Conservation (phyloP, 2,888 invertebrate genomes). For the Platypus cylindrus region DNA sequence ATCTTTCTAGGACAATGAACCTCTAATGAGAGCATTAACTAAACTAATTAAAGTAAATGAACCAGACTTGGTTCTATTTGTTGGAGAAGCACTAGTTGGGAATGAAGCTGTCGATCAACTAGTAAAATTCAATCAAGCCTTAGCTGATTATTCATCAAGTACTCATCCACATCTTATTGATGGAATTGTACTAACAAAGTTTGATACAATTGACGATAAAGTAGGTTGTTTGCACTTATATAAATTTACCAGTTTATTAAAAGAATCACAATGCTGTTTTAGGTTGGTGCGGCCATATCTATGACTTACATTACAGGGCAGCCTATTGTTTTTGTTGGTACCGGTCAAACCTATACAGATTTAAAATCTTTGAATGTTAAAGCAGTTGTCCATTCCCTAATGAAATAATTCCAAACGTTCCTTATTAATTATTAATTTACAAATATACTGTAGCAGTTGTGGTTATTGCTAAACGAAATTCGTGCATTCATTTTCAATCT, state of each 20-base stretch:
- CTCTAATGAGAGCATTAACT: constrained; percentile 93
- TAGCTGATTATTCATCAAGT: constrained; percentile 76
- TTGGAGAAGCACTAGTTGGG: constrained; percentile 98
- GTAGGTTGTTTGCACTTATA: constrained; percentile 30
- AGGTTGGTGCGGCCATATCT: constrained; percentile 93
- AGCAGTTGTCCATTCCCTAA: constrained; percentile 89
- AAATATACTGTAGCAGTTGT: too few species aligned
- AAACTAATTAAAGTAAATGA: constrained; percentile 96
- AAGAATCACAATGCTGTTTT: constrained; percentile 13
- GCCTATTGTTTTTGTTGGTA: constrained; percentile 97
- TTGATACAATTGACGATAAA: constrained; percentile 99
- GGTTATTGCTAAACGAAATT: too few species aligned
- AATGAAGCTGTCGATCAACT: constrained; percentile 99
- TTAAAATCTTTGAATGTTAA: constrained; percentile 91
- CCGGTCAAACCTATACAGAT: constrained; percentile 98
- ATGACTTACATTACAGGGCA: constrained; percentile 99
- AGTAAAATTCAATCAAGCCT: constrained; percentile 95
- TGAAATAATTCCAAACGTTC: too few species aligned
- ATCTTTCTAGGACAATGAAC: constrained; percentile 73
- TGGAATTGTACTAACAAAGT: constrained; percentile 98
- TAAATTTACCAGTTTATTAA: constrained; percentile 1
- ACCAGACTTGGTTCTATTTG: constrained; percentile 97
- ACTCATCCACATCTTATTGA: constrained; percentile 87
- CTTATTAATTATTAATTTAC: too few species aligned
- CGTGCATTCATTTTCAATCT: too few species aligned